Conservation (phyloP, 2,797 vertebrate genomes). For the Echiichthys vipera region DNA sequence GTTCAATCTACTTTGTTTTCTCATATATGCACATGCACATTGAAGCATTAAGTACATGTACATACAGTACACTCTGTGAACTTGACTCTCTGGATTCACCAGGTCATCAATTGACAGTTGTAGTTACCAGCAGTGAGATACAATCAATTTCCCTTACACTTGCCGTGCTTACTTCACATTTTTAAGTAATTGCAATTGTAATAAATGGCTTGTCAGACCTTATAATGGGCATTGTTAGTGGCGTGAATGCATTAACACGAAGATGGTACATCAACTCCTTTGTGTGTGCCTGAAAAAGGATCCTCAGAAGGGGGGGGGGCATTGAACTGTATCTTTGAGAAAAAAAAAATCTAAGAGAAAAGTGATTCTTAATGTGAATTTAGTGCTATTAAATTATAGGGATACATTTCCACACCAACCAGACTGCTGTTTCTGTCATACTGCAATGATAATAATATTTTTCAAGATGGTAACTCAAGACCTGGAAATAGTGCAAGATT, state of each 20-base stretch:
- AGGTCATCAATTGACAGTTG: conserved; percentile 72
- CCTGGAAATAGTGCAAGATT: conserved; percentile 1
- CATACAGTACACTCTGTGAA: not conserved
- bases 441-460: conserved; percentile 24
- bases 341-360: conserved; percentile 30
- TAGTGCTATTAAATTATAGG: conserved; percentile 61
- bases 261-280: conserved; percentile 51
- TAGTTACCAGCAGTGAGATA: conserved; percentile 71
- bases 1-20: not conserved
- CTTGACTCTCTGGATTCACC: conserved; percentile 26
- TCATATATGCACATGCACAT: conserved; percentile 18
- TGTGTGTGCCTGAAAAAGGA: conserved; percentile 35
- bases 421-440: conserved; percentile 39
- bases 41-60: conserved; percentile 10
- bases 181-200: conserved; percentile 79
- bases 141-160: conserved; percentile 83
- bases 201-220: conserved; percentile 83
- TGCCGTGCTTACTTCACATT: conserved; percentile 72
- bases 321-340: conserved; percentile 17
- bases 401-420: conserved; percentile 28
- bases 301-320: conserved; percentile 2
- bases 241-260: conserved; percentile 62
- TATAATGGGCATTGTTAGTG: conserved; percentile 76
- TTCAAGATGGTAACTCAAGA: conserved; percentile 3
- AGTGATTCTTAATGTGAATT: conserved; percentile 46